These are phyloP conservation scores for Chrysolina americana DNA, from an alignment of 2,888 invertebrate genomes.

Conservation along the genomic window DNA sequence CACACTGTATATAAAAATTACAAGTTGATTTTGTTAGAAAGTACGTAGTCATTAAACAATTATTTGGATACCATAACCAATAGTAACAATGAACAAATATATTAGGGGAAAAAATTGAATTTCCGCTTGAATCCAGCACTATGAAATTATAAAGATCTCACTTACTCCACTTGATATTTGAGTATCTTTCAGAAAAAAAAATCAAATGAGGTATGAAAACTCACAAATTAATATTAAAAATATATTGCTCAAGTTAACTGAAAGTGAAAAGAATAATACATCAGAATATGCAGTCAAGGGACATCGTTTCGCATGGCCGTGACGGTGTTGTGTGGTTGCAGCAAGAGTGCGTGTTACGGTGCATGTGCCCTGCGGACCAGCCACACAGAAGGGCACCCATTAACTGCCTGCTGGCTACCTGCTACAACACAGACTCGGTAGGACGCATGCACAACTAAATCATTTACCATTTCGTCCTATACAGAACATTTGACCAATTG, in stretches of 20 bases:
- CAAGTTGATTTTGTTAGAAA: too few species aligned
- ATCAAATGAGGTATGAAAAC: too few species aligned
- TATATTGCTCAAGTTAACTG: background rate
- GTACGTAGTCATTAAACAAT: too few species aligned
- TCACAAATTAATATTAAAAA: too few species aligned
- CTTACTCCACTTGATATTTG: too few species aligned
- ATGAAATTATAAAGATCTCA: too few species aligned
- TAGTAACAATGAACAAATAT: too few species aligned
- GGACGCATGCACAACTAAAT: slow-evolving; percentile 66
- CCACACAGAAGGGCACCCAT: slow-evolving; percentile 66
- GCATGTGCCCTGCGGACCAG: slow-evolving; percentile 81
- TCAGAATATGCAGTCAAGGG: slow-evolving; percentile 31
- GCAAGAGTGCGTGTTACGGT: slow-evolving; percentile 92
- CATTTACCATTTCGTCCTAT: slow-evolving; percentile 30
- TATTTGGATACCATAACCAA: too few species aligned
- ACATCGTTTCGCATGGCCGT: slow-evolving; percentile 63
- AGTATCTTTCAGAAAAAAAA: too few species aligned
- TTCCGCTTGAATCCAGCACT: too few species aligned
- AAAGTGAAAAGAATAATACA: slow-evolving; percentile 9
- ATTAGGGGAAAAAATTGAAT: too few species aligned
- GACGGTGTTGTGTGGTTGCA: slow-evolving; percentile 78
- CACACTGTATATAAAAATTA: too few species aligned
- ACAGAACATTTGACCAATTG: slow-evolving; percentile 35
- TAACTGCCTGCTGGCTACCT: slow-evolving; percentile 68
- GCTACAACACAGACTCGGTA: slow-evolving; percentile 68